Conservation (phyloP, 2,888 invertebrate genomes). For the Acanthosepion pharaonis region DNA sequence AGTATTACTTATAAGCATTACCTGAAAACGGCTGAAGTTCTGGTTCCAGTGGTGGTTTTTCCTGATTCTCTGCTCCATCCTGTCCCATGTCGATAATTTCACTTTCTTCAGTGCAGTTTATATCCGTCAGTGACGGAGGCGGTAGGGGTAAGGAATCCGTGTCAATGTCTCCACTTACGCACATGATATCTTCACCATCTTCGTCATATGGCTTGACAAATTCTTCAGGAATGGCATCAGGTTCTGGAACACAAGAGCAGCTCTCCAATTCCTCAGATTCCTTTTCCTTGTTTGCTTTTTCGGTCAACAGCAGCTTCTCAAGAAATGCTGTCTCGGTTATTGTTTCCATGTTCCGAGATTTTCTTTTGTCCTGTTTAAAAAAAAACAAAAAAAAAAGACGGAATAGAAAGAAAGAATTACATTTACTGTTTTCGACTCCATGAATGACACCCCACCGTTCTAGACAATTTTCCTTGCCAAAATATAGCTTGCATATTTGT, state of each 20-base stretch:
- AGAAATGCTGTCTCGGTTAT: constrained; percentile 78
- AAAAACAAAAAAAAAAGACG: constrained; percentile 33
- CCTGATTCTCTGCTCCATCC: neutral
- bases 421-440: too few relatives aligned
- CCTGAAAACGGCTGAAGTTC: constrained; percentile 34
- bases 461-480: too few relatives aligned
- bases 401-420: too few relatives aligned
- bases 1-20: neutral
- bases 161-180: constrained; percentile 22
- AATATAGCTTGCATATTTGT: too few relatives aligned
- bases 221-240: neutral
- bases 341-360: constrained; percentile 89
- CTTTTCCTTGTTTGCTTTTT: neutral
- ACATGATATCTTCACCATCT: neutral
- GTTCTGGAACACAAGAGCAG: neutral
- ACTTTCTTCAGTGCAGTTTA: neutral
- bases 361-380: constrained; percentile 84
- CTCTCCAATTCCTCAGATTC: neutral
- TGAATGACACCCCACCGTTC: too few relatives aligned
- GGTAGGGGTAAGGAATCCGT: constrained; percentile 4
- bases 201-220: neutral
- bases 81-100: constrained; percentile 33
- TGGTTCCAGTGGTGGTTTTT: constrained; percentile 8
- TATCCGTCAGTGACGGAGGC: constrained; percentile 33
- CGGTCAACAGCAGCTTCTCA: neutral